Conservation (phyloP, 2,888 invertebrate genomes). For the Aricia artaxerxes region DNA sequence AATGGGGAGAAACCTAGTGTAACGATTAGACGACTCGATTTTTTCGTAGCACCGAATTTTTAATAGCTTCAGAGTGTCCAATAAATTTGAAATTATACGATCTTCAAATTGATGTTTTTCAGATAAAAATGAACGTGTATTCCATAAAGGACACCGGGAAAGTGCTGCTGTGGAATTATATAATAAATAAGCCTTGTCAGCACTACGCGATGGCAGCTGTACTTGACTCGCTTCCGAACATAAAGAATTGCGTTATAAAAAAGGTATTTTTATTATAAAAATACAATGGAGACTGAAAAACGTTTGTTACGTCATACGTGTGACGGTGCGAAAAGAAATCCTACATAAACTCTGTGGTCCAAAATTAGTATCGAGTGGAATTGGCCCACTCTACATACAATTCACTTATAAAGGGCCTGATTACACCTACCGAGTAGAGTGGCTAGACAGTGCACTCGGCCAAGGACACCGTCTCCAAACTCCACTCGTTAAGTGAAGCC, state of each 20-base stretch:
- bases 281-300: background rate
- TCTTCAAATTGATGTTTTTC: slow-evolving; percentile 21
- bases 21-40: background rate
- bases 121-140: slow-evolving; percentile 48
- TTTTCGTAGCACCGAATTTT: background rate
- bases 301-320: background rate
- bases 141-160: slow-evolving; percentile 44
- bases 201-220: slow-evolving; percentile 46
- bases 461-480: no score
- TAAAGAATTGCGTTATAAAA: slow-evolving; percentile 46
- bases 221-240: slow-evolving; percentile 40
- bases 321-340: background rate
- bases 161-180: slow-evolving; percentile 48
- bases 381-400: no score
- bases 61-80: background rate
- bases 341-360: background rate
- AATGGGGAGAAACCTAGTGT: background rate
- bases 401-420: no score
- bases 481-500: no score
- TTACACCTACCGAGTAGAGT: no score
- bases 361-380: no score
- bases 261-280: slow-evolving; percentile 41
- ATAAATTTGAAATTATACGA: background rate
- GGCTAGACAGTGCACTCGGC: no score
- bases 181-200: slow-evolving; percentile 49